These are phyloP conservation scores for Rhamnusium bicolor DNA, from an alignment of 2,888 invertebrate genomes.

Conservation along the genomic window DNA sequence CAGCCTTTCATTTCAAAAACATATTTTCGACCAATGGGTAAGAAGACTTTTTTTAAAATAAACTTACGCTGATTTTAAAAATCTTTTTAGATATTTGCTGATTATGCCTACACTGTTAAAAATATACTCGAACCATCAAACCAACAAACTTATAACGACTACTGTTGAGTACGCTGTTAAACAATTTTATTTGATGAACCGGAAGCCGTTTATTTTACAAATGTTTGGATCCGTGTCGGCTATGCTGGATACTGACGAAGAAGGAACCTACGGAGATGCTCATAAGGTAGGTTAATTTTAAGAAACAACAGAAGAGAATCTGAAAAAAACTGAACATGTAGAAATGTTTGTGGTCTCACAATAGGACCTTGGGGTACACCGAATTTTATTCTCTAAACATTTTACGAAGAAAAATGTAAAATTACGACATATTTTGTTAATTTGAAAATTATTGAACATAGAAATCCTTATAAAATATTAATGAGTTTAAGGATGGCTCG, in stretches of 20 bases:
- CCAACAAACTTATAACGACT: conserved; percentile 94
- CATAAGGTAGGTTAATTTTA: conserved; percentile 79
- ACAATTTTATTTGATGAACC: conserved; percentile 97
- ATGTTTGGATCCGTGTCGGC: conserved; percentile 99
- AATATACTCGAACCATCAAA: conserved; percentile 98
- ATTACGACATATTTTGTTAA: too few species aligned
- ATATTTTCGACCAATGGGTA: conserved; percentile 98
- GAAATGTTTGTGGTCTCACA: background rate
- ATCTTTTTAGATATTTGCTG: conserved; percentile 88
- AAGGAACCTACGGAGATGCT: conserved; percentile 90
- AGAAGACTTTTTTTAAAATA: too few species aligned
- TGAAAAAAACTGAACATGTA: background rate
- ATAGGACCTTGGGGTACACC: background rate
- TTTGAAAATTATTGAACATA: too few species aligned
- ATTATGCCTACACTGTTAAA: conserved; percentile 98
- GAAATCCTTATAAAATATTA: too few species aligned
- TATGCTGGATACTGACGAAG: conserved; percentile 93
- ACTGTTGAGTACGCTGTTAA: conserved; percentile 98
- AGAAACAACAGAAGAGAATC: conserved; percentile 29
- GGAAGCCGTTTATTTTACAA: conserved; percentile 98
- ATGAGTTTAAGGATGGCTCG: too few species aligned
- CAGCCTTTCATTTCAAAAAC: conserved; percentile 98
- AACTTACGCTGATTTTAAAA: too few species aligned
- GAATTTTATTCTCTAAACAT: too few species aligned
- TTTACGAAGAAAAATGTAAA: too few species aligned